Base-by-base conservation (phyloP, 1,140 invertebrate species). In the Agraylea sexmaculata region DNA sequence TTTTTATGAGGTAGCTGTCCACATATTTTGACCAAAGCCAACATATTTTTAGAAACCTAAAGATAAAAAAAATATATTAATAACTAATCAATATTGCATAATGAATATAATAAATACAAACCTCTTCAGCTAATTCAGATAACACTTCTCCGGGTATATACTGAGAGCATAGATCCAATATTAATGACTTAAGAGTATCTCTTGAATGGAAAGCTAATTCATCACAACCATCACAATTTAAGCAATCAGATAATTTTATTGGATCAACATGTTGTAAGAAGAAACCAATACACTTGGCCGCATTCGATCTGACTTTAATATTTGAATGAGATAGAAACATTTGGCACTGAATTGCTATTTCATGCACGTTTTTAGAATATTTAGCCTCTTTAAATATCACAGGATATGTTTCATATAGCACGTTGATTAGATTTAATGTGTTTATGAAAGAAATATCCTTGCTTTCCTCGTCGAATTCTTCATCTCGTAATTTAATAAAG, bases 291-390 rank as follows among this genome's bases (percentile, higher is more conserved):
- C 89, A 68, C 55, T 88, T 82, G 2, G 75, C 69, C 10, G 84
- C 70, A 37, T 72, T 71, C 30, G 87, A 62, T 37, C 87, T 72
- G 2, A 92, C 81, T 78, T 60, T 51, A 71, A 60, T 49, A 73
- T 71, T 61, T 64, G 70, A 68, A 48, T 74, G 69, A 0, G 57
- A 69, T 11, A 74, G 68, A 1, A 89, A 59, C 0, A 72, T 59
- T 62, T 86, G 78, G 54, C 78, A 85, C n/a, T 82, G 60, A 53
- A 81, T 66, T 60, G 78, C 70, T 75, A 86, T 52, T 58, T 74
- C 55, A 67, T 70, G 65, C 51, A 65, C 56, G 54, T 70, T 47
- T 23, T 43, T 53, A 2, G 53, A 48, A 44, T 62, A 58, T 41
- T 62, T 59, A 16, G 56, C 53, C 47, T 59, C 55, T 42, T 58